Evolutionary conservation across 2,888 invertebrate genomes (phyloP), one percentile per base, ranked within the genome.

Genomic region (Helicoverpa assulta): DNA sequence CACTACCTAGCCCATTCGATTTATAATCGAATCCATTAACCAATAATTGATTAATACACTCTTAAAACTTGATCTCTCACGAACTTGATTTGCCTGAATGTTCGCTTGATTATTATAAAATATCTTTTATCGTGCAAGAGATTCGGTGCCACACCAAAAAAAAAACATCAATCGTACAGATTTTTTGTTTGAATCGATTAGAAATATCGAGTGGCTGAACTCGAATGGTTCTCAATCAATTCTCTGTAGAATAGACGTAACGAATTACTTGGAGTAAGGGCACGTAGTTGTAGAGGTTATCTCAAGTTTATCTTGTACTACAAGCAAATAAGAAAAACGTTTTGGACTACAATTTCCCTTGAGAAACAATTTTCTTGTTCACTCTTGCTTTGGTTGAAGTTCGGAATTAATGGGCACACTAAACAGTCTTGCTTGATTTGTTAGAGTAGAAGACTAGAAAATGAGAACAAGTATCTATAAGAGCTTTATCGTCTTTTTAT

Each of bases 201-300:
- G 56, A 72, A 72, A 62, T 67, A 47, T 70, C 63, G 67, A 77
- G 70, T 59, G 70, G 69, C 61, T 73, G 66, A 73, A 67, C 79
- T 67, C 67, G 63, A 82, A 80, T 77, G 65, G 57, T 65, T 70
- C 60, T 79, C 64, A 70, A 80, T 81, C 53, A 57, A 75, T 50
- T 69, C 60, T 72, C 58, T 50, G 55, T 52, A 63, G 68, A 73
- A 69, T 63, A 61, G 58, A 66, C 58, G 57, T 57, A 58, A 54
- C 53, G 54, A 67, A 64, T 78, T 61, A 70, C 55, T 75, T 52
- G 33, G 33, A 63, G 37, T 56, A 65, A 71, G 55, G 59, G 54
- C 51, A 79, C 52, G 51, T 59, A 55, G 63, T 57, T 64, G 26
- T 58, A 29, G 61, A 73, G 60, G 61, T 76, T 75, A 67, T 64